A percentile compares a stretch with the other conserved stretches of the same genome.
Conservation (phyloP, 1,140 invertebrate species). For the Maconellicoccus hirsutus region DNA sequence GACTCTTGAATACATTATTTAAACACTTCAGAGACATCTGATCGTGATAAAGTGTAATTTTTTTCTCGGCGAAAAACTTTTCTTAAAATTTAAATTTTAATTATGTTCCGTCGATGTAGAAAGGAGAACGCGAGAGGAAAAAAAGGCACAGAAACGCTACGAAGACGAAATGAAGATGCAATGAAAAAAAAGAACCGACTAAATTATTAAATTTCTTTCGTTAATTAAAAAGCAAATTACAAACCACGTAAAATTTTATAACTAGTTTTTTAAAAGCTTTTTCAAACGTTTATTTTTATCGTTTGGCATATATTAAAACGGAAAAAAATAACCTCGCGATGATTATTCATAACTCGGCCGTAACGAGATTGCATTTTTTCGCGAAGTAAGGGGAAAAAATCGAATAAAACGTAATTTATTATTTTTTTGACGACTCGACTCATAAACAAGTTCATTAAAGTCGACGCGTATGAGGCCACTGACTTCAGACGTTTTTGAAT, state of each 20-base stretch:
- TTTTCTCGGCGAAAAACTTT: not conserved
- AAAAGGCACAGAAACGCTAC: not conserved
- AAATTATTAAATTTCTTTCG: conserved; percentile 8
- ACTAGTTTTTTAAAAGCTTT: not conserved
- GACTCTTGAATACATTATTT: conserved; percentile 1
- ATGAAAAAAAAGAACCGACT: not conserved
- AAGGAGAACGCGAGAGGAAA: too few relatives aligned
- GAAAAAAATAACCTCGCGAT: too few relatives aligned
- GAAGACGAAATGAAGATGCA: not conserved
- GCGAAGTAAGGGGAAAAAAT: too few relatives aligned
- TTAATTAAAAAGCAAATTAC: not conserved
- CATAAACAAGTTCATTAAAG: too few relatives aligned
- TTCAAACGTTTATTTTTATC: not conserved
- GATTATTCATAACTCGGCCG: too few relatives aligned
- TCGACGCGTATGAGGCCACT: too few relatives aligned
- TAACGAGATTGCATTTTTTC: too few relatives aligned
- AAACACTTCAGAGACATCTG: not conserved
- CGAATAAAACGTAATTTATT: too few relatives aligned
- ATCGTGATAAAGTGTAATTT: conserved; percentile 5
- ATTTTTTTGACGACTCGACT: too few relatives aligned
- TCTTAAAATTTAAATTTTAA: conserved; percentile 1
- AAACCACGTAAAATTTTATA: not conserved
- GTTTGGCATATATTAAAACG: not conserved
- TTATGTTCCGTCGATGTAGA: not conserved
- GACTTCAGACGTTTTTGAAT: too few relatives aligned